These are phyloP conservation scores for Chondrilla cf. caribensis DNA, from an alignment of 37 sponge, comb jelly and placozoan species.

Conservation along the genomic window DNA sequence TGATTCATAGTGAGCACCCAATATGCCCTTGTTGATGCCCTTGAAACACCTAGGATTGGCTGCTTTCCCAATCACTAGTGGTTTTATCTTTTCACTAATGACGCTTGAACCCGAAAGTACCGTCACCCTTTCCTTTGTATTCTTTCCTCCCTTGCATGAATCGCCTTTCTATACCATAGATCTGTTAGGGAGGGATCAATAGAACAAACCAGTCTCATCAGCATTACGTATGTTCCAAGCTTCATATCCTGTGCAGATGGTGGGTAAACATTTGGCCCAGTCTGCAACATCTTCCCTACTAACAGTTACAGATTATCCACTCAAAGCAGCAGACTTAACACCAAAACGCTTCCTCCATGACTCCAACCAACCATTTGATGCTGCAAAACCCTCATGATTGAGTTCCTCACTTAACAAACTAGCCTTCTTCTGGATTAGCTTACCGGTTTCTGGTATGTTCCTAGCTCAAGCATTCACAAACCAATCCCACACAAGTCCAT, in stretches of 20 bases:
- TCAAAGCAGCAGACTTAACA: constrained; percentile 16
- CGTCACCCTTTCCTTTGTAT: constrained; percentile 28
- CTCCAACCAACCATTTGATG: constrained; percentile 56
- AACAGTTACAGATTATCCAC: constrained; percentile 33
- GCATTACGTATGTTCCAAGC: constrained; percentile 10
- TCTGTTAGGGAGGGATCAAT: not conserved
- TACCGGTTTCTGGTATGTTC: constrained; percentile 27
- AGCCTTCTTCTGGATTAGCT: constrained; percentile 21
- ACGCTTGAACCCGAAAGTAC: constrained; percentile 16
- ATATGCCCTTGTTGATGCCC: not conserved
- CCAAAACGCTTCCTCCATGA: constrained; percentile 37
- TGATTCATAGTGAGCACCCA: constrained; percentile 19
- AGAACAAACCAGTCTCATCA: constrained; percentile 31
- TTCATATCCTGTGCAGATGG: not conserved
- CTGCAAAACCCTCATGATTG: constrained; percentile 7
- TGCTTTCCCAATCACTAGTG: constrained; percentile 23
- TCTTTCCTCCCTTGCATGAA: constrained; percentile 13
- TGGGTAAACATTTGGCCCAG: constrained; percentile 31
- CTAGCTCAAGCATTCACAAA: constrained; percentile 13
- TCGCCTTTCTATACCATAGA: constrained; percentile 9
- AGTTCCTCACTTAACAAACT: not conserved
- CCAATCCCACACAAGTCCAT: not conserved
- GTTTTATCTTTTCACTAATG: constrained; percentile 10
- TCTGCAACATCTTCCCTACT: constrained; percentile 22
- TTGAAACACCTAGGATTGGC: constrained; percentile 30